Base-by-base conservation (phyloP, 2,888 invertebrate genomes). In the Romanomermis culicivorax region DNA sequence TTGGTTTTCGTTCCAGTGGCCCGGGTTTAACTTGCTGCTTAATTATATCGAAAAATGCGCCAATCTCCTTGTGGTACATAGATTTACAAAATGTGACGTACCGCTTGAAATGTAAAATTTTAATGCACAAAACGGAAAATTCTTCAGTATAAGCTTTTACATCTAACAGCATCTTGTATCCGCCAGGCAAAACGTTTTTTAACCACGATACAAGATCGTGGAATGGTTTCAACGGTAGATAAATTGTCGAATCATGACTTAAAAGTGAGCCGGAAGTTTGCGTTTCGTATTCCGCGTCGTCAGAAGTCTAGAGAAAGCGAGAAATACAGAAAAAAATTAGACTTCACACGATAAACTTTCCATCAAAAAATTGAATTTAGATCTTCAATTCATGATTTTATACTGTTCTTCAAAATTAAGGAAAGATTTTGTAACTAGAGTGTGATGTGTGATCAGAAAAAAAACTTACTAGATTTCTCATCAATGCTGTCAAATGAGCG, bases 401-500 rank as follows among this genome's bases (percentile, higher is more conserved):
- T n/a, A n/a, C n/a, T n/a, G n/a, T n/a, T n/a, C n/a, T n/a, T n/a
- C n/a, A n/a, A n/a, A n/a, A n/a, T n/a, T n/a, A n/a, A n/a, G n/a
- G n/a, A n/a, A n/a, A n/a, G n/a, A n/a, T n/a, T n/a, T n/a, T n/a
- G n/a, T n/a, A n/a, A n/a, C n/a, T n/a, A n/a, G n/a, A n/a, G n/a
- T n/a, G n/a, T n/a, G n/a, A n/a, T n/a, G n/a, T n/a, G n/a, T n/a
- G n/a, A n/a, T n/a, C n/a, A n/a, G 77, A 77, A 53, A 29, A 57
- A 53, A 60, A 59, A 57, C 65, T 64, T 63, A 77, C 89, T 74
- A 88, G 79, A 73, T 93, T 88, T 65, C 89, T 86, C 63, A 95
- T 87, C 53, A 87, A 76, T 74, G 93, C 91, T 70, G 89, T 89
- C 52, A 95, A 76, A 70, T 93, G 88, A 24, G 88, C 78, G 57